Percentiles rank a stretch among this genome's conserved stretches.
These are phyloP conservation scores for Sphenodon punctatus DNA, from an alignment of 2,797 vertebrate genomes.

Conservation along the genomic window DNA sequence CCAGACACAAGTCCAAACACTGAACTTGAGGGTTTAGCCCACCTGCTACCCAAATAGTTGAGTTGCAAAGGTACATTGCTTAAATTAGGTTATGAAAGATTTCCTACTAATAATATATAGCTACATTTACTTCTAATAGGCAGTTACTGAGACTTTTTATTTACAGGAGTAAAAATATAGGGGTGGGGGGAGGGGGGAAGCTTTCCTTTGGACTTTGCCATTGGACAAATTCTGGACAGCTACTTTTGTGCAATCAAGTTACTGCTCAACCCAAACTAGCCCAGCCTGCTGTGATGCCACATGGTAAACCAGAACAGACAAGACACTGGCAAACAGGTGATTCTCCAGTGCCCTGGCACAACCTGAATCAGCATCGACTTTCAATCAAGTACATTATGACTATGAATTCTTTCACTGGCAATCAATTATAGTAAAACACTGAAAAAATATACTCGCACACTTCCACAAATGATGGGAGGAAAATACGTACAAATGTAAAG, in stretches of 20 bases:
- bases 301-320: conserved; percentile 35
- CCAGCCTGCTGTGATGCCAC: conserved; percentile 31
- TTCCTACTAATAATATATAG: conserved; percentile 4
- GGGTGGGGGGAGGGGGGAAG: neutral
- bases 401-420: conserved; percentile 11
- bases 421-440: neutral
- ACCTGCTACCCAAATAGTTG: conserved; percentile 51
- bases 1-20: conserved; percentile 41
- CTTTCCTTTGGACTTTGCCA: neutral
- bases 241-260: conserved; percentile 23
- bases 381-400: conserved; percentile 16
- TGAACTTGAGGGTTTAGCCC: conserved; percentile 34
- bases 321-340: conserved; percentile 48
- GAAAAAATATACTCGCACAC: neutral
- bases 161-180: conserved; percentile 1
- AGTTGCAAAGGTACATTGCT: conserved; percentile 38
- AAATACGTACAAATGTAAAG: conserved; percentile 43
- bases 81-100: conserved; percentile 35
- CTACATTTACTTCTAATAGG: neutral
- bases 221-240: conserved; percentile 18
- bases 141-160: no score
- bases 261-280: conserved; percentile 41
- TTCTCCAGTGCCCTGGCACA: conserved; percentile 35
- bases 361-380: conserved; percentile 18
- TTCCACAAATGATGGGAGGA: neutral